Conservation (phyloP, 2,113 vertebrate genomes). For the Ploceus nigricollis region DNA sequence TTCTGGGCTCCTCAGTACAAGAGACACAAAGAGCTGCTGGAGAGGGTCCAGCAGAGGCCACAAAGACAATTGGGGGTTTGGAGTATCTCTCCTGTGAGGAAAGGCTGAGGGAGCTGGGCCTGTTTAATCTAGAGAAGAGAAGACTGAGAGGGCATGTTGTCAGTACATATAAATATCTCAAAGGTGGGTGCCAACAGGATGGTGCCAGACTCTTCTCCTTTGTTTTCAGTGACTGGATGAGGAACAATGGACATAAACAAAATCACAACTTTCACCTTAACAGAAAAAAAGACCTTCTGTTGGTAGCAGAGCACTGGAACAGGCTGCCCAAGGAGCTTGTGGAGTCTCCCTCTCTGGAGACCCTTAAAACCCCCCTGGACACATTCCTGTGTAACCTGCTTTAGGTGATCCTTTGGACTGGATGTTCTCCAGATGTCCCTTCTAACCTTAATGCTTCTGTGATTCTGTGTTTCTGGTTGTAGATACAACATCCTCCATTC, state of each 20-base stretch:
- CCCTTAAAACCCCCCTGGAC: not conserved
- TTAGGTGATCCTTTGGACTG: not conserved
- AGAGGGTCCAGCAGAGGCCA: not conserved
- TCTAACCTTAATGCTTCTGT: not conserved
- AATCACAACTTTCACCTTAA: not conserved
- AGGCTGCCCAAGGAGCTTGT: rapidly evolving
- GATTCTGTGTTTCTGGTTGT: not conserved
- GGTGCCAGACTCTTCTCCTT: not conserved
- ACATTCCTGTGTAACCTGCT: not conserved
- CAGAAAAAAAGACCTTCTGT: not conserved
- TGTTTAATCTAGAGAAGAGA: not conserved
- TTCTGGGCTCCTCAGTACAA: not conserved
- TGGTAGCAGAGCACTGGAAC: not conserved
- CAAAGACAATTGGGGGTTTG: not conserved
- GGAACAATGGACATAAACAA: not conserved
- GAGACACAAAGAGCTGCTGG: not conserved
- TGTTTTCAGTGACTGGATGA: not conserved
- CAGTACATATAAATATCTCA: not conserved
- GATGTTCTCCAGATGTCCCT: not conserved
- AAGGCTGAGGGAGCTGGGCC: not conserved
- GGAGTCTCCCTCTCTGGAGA: not conserved
- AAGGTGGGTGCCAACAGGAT: not conserved
- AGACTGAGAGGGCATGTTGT: not conserved
- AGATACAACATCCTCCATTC: rapidly evolving
- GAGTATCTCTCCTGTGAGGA: not conserved